Evolutionary conservation across 2,113 vertebrate genomes (phyloP), one percentile per base, ranked within the genome.

Genomic region (Cynocephalus volans): DNA sequence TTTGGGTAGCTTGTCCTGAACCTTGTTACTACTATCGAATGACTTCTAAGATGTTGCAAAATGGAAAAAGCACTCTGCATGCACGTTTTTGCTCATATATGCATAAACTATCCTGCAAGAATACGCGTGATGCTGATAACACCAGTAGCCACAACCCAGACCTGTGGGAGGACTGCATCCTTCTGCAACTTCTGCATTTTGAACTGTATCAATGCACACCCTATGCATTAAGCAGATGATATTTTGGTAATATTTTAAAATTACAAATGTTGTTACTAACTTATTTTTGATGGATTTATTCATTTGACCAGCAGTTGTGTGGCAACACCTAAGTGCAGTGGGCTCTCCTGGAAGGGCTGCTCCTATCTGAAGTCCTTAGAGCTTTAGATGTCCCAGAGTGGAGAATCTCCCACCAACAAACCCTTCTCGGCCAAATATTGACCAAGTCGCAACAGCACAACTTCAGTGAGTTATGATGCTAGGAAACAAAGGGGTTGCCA

Each of bases 81-180:
- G 6, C 6, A 41, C 28, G 4, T n/a, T 70, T 62, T 15, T 50
- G 21, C 45, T 56, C 19, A 45, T 48, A 56, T 31, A 18, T 3
- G 33, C 36, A 28, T n/a, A n/a, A 65, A 72, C 41, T 13, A 50
- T 9, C 26, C 69, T 41, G 13, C 18, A 70, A 58, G 54, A n/a
- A 26, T 6, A 33, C 14, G 2, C 12, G 31, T 0, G 4, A 6
- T 36, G 14, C 56, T 18, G 45, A 41, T 10, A 4, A 45, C 31
- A 15, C 52, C 8, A 10, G 18, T 2, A 3, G 23, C 48, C 33
- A 18, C 28, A 2, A 5, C 7, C 12, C 48, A 48, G 31, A 36
- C 52, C 28, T 21, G 62, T 28, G 48, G 12, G 45, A 72, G 21
- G 14, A 23, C 0, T 26, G 58, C 36, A 10, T 41, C 31, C 2